Conservation (phyloP, 2,113 vertebrate species). For the Chloropsis cyanopogon region DNA sequence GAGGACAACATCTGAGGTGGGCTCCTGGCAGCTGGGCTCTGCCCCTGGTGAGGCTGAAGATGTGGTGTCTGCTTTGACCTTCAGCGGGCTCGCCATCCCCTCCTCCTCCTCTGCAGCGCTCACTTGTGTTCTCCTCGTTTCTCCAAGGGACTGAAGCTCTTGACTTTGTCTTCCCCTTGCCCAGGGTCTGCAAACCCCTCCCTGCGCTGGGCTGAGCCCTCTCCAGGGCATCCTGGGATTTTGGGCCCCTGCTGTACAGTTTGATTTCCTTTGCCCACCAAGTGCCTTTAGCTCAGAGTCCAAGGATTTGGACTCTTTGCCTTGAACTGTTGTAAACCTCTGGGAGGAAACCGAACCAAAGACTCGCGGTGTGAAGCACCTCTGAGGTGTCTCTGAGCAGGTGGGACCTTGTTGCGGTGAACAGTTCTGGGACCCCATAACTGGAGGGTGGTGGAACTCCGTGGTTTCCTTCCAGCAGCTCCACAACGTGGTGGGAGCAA, state of each 20-base stretch:
- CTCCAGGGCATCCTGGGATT: not conserved
- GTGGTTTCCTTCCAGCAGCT: not conserved
- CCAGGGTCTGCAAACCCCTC: not conserved
- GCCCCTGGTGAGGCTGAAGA: not conserved
- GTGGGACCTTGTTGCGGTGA: not conserved
- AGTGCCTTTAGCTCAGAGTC: constrained; percentile 29
- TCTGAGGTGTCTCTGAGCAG: not conserved
- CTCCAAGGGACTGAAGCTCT: not conserved
- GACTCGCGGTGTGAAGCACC: not conserved
- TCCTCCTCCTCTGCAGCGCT: not conserved
- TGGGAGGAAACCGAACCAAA: not conserved
- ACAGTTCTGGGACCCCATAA: fast-evolving
- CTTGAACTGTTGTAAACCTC: not conserved
- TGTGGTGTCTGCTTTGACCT: fast-evolving
- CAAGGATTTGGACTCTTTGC: not conserved
- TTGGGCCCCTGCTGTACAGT: not conserved
- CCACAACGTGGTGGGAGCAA: not conserved
- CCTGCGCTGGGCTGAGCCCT: not conserved
- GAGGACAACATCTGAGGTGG: constrained; percentile 84
- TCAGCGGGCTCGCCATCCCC: fast-evolving
- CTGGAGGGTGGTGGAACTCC: not conserved
- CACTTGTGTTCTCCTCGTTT: not conserved
- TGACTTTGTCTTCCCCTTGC: not conserved
- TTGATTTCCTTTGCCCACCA: not conserved
- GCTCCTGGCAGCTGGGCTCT: not conserved